These are phyloP conservation scores for Ephialtes manifestator DNA, from an alignment of 2,888 invertebrate genomes.

Conservation along the genomic window DNA sequence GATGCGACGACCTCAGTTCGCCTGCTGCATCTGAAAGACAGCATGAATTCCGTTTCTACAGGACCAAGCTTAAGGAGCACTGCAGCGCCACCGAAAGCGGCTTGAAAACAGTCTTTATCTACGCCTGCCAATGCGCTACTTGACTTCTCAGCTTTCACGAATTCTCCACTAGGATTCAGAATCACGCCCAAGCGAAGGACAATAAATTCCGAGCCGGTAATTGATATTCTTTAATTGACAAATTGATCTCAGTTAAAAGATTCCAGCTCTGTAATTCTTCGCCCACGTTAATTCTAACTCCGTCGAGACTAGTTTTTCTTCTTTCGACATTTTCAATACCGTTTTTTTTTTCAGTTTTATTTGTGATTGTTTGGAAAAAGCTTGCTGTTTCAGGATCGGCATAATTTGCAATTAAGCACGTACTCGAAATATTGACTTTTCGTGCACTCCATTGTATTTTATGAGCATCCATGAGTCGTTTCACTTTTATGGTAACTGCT, in stretches of 20 bases:
- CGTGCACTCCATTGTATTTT: neutral
- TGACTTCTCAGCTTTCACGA: constrained; percentile 32
- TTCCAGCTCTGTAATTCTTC: neutral
- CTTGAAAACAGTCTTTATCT: constrained; percentile 56
- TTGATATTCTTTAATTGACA: constrained; percentile 31
- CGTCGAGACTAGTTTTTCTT: neutral
- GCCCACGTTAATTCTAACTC: neutral
- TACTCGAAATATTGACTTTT: neutral
- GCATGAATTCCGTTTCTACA: constrained; percentile 47
- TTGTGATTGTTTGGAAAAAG: neutral
- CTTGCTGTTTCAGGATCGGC: neutral
- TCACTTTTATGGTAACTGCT: neutral
- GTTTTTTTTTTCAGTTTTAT: neutral
- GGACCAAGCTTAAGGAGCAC: constrained; percentile 3
- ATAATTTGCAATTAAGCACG: neutral
- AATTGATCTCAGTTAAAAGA: neutral
- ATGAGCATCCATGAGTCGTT: neutral
- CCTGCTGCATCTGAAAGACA: constrained; percentile 69
- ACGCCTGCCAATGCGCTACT: constrained; percentile 15
- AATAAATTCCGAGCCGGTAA: neutral
- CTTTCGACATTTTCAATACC: neutral
- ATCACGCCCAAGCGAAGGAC: neutral
- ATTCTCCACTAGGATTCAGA: neutral
- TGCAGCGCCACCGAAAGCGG: constrained; percentile 8
- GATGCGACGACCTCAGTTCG: constrained; percentile 44